Evolutionary conservation across 2,888 invertebrate genomes (phyloP), one percentile per base, ranked within the genome.

Genomic region (Phyllotreta striolata): DNA sequence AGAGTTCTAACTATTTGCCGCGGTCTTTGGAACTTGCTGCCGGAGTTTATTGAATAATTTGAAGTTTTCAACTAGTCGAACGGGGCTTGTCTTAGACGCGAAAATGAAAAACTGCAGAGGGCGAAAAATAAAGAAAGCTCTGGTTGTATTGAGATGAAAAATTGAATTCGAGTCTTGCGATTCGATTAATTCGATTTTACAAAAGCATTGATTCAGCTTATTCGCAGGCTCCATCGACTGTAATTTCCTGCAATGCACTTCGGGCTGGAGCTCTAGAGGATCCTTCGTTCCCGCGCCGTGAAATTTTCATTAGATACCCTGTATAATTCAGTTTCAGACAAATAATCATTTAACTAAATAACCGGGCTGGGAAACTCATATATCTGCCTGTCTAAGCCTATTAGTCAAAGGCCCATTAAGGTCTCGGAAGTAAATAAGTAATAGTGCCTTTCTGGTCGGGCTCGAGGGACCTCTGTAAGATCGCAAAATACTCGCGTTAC

Each of bases 401-500:
- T 43, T 44, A 56, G 37, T 56, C 56, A 57, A 57, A 12, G 41
- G 70, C n/a, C 47, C 39, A 47, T 57, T 57, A 57, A 34, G 40
- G 52, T 52, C 44, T 60, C 24, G 7, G 68, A 73, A 71, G 73
- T 75, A 75, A 74, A 72, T 74, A 75, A 74, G 72, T 72, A 72
- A 73, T 72, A 75, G 73, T 71, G 71, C 64, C 61, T 70, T 69
- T 62, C 62, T 69, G 61, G 68, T 66, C 63, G 60, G 47, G 69
- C 69, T 67, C 64, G 66, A 57, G 72, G 71, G 72, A 72, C 72
- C 68, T 63, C 69, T 73, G 72, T 76, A 78, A 77, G 75, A 76
- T 76, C 77, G 75, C 77, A 74, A 75, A 75, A 74, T 71, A 71
- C 73, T 76, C 76, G 73, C 69, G 77, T 79, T 78, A 79, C 80